Percentiles rank a stretch among this genome's conserved stretches.
Evolutionary conservation across 2,797 vertebrate genomes (phyloP).

Genomic region (Helostoma temminkii): DNA sequence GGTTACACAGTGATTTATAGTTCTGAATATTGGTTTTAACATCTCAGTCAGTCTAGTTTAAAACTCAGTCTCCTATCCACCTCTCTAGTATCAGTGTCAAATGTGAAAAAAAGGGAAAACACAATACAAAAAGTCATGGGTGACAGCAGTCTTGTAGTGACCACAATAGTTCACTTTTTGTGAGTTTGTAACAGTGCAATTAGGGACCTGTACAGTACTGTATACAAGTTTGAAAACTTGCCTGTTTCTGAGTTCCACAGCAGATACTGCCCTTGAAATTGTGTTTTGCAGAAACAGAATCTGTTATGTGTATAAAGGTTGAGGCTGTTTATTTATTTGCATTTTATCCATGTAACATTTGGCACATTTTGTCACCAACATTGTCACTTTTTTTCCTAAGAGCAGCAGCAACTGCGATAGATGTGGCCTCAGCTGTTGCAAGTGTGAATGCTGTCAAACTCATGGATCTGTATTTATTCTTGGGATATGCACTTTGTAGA

Average conservation of each 20-base stretch:
- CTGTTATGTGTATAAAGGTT: not conserved
- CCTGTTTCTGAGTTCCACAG: not conserved
- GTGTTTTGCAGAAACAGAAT: not conserved
- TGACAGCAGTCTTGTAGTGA: not conserved
- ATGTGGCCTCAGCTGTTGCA: constrained; percentile 55
- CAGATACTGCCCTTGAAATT: not conserved
- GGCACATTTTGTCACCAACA: not conserved
- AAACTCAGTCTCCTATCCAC: constrained; percentile 27
- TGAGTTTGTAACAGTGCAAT: constrained; percentile 8
- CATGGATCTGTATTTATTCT: constrained; percentile 20
- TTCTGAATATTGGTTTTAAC: constrained; percentile 38
- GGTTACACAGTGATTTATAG: constrained; percentile 56
- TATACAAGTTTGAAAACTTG: not conserved
- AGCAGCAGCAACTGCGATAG: constrained; percentile 49
- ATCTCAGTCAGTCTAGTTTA: constrained; percentile 36
- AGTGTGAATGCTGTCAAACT: constrained; percentile 36
- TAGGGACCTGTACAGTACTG: not conserved
- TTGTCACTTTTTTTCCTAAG: too few species aligned
- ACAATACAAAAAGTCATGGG: too few species aligned
- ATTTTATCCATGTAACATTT: not conserved
- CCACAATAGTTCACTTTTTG: constrained; percentile 1
- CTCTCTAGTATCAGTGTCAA: constrained; percentile 2
- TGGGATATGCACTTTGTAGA: constrained; percentile 5
- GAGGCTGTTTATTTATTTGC: not conserved
- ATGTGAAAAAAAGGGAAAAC: not conserved